Base-by-base conservation (phyloP, 2,888 invertebrate genomes). In the Ophion ventricosus region DNA sequence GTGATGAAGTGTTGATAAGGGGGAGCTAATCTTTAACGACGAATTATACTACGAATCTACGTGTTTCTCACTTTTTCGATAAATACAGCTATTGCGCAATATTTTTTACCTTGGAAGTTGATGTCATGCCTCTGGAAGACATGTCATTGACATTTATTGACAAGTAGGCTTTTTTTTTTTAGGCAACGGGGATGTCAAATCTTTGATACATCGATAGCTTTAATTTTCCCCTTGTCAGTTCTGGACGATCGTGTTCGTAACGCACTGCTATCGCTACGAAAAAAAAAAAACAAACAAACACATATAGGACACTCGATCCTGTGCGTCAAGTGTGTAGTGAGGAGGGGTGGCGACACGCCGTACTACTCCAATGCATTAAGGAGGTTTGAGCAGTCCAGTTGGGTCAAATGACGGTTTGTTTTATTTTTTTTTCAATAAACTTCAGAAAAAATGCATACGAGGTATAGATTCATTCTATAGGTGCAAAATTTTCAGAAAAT, bases 101-200 rank as follows among this genome's bases (percentile, higher is more conserved):
- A 10, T 69, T 78, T 64, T 69, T 78, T 64, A 84, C 84, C 84
- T 81, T 84, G 25, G 84, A 74, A 43, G 64, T 81, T 10, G 84
- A 81, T 69, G 74, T 78, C 81, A 74, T 70, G 57, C 63, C 77
- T 78, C 78, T 77, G 77, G 81, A 61, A 35, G 81, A 84, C 84
- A 84, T 84, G 23, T 84, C 74, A 74, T 78, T 77, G 49, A 63
- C 40, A 69, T 80, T 69, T 74, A 80, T 75, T 70, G 84, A 70
- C 70, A 59, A 70, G 63, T 69, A 63, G 26, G 35, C 59, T 57
- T 72, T 75, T 56, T 56, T 63, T n/a, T n/a, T 64, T 54, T 25
- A 20, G 57, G 61, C 80, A 67, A 80, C 35, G 56, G 29, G 57
- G 29, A 82, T 11, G 49, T 29, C 14, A 66, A 77, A 59, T 49